Base-by-base conservation (phyloP, 2,797 vertebrate species). In the Fratercula arctica region DNA sequence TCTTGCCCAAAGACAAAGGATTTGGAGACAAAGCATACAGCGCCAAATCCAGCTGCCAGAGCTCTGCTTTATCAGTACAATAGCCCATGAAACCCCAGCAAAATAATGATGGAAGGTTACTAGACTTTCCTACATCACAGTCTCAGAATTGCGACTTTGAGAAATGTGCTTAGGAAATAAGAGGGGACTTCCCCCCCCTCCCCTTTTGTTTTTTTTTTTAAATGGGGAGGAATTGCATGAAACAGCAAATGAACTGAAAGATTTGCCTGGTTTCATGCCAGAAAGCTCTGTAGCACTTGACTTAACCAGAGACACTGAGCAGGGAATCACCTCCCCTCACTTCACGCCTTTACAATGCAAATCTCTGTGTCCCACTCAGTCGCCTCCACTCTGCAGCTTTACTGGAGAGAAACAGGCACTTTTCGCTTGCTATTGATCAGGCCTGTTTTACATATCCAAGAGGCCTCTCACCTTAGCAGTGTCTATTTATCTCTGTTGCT, bases 241-340 rank as follows among this genome's bases (percentile, higher is more conserved):
- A 88, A 11, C 9, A 76, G 63, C 39, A 16, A 28, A 43, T 2
- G 39, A 85, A 46, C 43, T n/a, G 35, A 33, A 70, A 51, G 19
- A 7, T 54, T 85, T 54, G 54, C 46, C 61, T 64, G 50, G 33
- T 39, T 57, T 50, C 7, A 8, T 9, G 37, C 70, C 83, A 92
- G 35, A 15, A 81, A 79, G 53, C 54, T 95, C 57, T 72, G 45
- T 17, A 75, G 74, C 57, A 51, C 13, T 79, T 83, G 33, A 56
- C 63, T 73, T 85, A 28, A 25, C n/a, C 56, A 41, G 85, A 73
- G 85, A 8, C 41, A 28, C 39, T 3, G 51, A 46, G 90, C 6
- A 0, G 72, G 89, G 79, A 95, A 76, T 66, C 88, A 53, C 85
- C 72, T 94, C 86, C 80, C 73, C 67, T 89, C 69, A n/a, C 77